phyloP scores from a whole-genome alignment of 2,797 vertebrate genomes.

The Thamnophis elegans region DNA sequence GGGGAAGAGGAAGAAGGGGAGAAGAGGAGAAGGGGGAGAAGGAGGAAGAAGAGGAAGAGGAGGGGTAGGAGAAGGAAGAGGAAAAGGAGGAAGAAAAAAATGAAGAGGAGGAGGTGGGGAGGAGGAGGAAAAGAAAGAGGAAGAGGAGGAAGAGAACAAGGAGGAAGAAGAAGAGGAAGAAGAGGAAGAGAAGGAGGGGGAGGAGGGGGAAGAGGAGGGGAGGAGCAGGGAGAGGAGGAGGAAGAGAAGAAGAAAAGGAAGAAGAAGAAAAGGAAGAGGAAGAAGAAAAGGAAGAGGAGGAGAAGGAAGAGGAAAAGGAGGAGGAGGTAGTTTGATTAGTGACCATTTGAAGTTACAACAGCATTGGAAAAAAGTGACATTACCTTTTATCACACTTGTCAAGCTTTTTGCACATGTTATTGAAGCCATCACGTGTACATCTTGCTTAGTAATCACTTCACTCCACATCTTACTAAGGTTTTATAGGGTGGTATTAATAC shows the following conservation, averaged over 20 bases:
- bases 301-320: too few relatives aligned
- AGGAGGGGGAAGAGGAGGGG: background rate
- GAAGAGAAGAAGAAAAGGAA: too few relatives aligned
- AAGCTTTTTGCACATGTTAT: background rate
- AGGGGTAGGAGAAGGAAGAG: fast-evolving
- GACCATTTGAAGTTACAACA: background rate
- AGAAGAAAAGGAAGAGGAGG: too few relatives aligned
- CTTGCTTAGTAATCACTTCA: background rate
- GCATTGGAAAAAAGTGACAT: background rate
- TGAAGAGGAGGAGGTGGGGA: too few relatives aligned
- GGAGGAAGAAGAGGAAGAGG: fast-evolving
- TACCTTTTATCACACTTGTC: background rate
- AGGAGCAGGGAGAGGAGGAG: too few relatives aligned
- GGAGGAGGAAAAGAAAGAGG: too few relatives aligned
- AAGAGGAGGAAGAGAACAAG: too few relatives aligned
- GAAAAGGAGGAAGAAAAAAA: too few relatives aligned
- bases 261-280: too few relatives aligned
- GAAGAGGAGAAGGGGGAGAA: fast-evolving
- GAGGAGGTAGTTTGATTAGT: background rate
- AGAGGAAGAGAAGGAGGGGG: too few relatives aligned
- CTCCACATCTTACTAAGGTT: background rate
- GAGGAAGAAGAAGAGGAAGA: too few relatives aligned
- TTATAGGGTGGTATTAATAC: too few relatives aligned
- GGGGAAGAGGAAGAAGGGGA: background rate
- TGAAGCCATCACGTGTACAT: background rate